Conservation (phyloP, 2,113 vertebrate genomes). For the Rhea pennata region DNA sequence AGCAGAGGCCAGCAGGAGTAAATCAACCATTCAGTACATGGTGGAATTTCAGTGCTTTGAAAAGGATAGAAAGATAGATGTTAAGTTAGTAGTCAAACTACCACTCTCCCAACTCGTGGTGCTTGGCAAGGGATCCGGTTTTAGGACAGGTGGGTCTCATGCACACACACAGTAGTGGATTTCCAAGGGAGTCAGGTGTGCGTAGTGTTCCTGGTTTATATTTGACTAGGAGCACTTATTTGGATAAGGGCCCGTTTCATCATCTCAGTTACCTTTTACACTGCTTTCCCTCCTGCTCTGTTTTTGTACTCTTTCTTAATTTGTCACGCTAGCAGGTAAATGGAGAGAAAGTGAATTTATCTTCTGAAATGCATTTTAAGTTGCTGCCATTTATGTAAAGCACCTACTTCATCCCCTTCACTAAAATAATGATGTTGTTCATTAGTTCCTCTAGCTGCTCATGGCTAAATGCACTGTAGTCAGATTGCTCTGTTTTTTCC, state of each 20-base stretch:
- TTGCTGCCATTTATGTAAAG: conserved; percentile 66
- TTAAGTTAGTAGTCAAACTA: neutral
- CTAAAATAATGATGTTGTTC: conserved; percentile 64
- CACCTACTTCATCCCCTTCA: conserved; percentile 64
- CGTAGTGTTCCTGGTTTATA: conserved; percentile 9
- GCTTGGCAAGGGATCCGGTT: neutral
- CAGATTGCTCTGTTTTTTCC: conserved; percentile 7
- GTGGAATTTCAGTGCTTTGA: neutral
- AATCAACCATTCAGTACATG: rapidly evolving
- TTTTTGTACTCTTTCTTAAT: conserved; percentile 62
- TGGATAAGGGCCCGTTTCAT: conserved; percentile 44
- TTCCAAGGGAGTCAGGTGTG: conserved; percentile 26
- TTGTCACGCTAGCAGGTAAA: conserved; percentile 69
- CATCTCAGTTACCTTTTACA: conserved; percentile 60
- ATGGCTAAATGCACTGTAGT: conserved; percentile 37
- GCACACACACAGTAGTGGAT: neutral
- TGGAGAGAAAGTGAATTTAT: conserved; percentile 62
- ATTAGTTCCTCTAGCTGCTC: conserved; percentile 63
- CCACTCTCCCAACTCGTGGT: neutral
- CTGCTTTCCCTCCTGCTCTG: conserved; percentile 42
- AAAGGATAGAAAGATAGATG: neutral
- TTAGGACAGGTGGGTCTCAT: neutral
- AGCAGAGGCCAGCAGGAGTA: neutral
- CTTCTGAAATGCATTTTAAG: conserved; percentile 66
- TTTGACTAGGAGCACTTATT: conserved; percentile 49